Percentiles rank a stretch among this genome's conserved stretches.
Conservation (phyloP, 2,113 vertebrate species). For the Oxyruncus cristatus region DNA sequence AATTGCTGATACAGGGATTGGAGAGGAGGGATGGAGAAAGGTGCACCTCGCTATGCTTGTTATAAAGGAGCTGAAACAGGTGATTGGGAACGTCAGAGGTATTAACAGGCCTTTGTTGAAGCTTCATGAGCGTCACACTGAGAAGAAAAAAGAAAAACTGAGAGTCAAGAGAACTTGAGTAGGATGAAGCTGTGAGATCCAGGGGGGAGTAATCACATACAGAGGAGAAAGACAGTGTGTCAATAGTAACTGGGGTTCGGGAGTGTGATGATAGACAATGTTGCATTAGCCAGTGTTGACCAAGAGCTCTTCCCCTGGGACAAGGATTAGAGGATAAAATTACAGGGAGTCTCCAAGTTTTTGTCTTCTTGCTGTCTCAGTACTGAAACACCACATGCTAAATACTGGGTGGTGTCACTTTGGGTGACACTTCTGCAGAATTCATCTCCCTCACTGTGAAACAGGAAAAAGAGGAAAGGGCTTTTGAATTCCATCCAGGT, state of each 20-base stretch:
- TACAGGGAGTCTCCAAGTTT: neutral
- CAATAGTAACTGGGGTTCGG: neutral
- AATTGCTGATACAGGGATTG: neutral
- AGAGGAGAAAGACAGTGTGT: neutral
- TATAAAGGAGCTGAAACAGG: neutral
- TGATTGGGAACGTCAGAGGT: neutral
- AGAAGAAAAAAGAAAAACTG: neutral
- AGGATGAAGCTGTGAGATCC: neutral
- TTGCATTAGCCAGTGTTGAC: neutral
- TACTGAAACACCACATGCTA: neutral
- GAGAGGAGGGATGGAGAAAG: neutral
- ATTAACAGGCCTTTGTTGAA: neutral
- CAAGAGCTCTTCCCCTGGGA: neutral
- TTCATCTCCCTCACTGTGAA: neutral
- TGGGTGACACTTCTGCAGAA: neutral
- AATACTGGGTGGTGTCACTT: neutral
- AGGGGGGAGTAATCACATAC: neutral
- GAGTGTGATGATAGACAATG: neutral
- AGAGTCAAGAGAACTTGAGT: neutral
- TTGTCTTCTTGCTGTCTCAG: neutral
- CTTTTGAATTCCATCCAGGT: neutral
- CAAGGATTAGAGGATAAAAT: neutral
- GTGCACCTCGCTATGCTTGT: accelerated
- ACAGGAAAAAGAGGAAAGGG: neutral
- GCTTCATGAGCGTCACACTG: neutral